Evolutionary conservation across 1,140 invertebrate species (phyloP), one percentile per base, ranked within the genome.

Genomic region (Drosophila subobscura): DNA sequence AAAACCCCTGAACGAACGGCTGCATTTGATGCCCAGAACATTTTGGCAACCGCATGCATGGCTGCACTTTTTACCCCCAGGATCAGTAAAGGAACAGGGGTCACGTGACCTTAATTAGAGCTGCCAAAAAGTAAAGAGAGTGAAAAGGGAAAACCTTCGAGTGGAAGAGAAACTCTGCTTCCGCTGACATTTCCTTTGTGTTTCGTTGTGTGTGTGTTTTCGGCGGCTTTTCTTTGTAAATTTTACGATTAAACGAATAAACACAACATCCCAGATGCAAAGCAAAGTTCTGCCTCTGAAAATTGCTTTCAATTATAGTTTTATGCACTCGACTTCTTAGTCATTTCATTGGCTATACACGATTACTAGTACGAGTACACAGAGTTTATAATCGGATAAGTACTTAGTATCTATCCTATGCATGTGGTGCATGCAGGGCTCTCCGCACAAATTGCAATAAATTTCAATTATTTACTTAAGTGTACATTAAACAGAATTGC

Each of bases 41-140:
- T 79, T 85, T 84, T 70, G 33, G 72, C 72, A 60, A 49, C 37
- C 40, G 40, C 76, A 79, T 85, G 81, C 75, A 77, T 80, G 67
- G 81, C 73, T 67, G 80, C 80, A 76, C 79, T 37, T 37, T 37
- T 1, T 20, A 20, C 10, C 33, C 33, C 33, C 33, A 37, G 8
- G 10, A 84, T 14, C 42, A 60, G 61, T 57, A 33, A 45, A 49
- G 57, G 40, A 67, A 40, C 51, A 60, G 56, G 76, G 4, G 80
- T 79, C 81, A 77, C 81, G 81, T 85, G 80, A 80, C 81, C 81
- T 80, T 85, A 85, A 85, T 85, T 80, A 85, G 80, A 60, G 45
- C 63, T 74, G 50, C 71, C 46, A 60, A 61, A 67, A 73, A 63
- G 60, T 33, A 50, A 8, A 54, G 6, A 58, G 8, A 16, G 29